Evolutionary conservation across 2,113 vertebrate species (phyloP), one percentile per base, ranked within the genome.

Genomic region (Hirundichthys speculiger): DNA sequence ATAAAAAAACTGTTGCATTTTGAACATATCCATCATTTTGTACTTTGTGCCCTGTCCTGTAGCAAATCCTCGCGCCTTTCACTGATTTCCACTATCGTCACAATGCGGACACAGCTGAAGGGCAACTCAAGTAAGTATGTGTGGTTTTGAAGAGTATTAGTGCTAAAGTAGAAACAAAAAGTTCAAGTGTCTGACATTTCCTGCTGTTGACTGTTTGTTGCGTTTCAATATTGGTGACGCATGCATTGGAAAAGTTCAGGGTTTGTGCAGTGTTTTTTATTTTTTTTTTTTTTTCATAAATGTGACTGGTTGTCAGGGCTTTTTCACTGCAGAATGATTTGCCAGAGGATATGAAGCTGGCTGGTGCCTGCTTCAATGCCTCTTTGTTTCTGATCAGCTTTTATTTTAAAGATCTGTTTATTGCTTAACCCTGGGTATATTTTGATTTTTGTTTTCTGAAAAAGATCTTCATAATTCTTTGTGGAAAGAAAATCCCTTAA

Each of bases 21-120:
- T 74, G 18, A 14, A 0, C 27, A 56, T 15, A 54, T 64, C 12
- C 12, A 10, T 73, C 34, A 45, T 51, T 70, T 13, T 73, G 5
- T 62, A 11, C 64, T 20, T 43, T 56, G 6, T 73, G 38, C 65
- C 81, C n/a, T 75, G 11, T 84, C 77, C 61, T 81, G 70, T 85
- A 99, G 98, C 92, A 96, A 95, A 99, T 99, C 94, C 93, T 99
- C 64, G 97, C 98, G 56, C 97, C 98, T 74, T 99, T 98, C 88
- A 99, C 98, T 52, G 98, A 99, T 92, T 99, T 99, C 90, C 97
- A 99, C 95, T 99, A 99, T 94, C 96, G 96, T 69, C 97, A 99
- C 86, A 98, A 98, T 73, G 96, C 98, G 75, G 97, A 99, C 81
- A 99, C 94, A 40, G 90, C 96, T 65, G 97, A 99, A 93, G 95